phyloP scores from a whole-genome alignment of 2,888 invertebrate species.

The Heteromyza rotundicornis region DNA sequence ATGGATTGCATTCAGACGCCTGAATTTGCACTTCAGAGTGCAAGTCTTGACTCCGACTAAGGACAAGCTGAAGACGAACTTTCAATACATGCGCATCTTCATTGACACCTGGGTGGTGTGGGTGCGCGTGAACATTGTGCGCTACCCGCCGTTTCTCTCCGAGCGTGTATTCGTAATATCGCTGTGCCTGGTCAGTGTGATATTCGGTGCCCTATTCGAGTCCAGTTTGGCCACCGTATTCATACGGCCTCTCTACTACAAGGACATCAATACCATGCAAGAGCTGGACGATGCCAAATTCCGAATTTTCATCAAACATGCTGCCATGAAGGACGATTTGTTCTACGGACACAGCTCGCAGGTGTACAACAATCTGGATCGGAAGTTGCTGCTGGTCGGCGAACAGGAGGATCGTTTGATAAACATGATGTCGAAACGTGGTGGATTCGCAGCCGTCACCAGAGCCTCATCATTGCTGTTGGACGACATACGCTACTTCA shows the following conservation, averaged over 20 bases:
- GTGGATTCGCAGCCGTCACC: constrained; percentile 53
- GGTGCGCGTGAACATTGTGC: constrained; percentile 52
- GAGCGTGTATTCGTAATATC: constrained; percentile 60
- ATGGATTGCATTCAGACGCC: constrained; percentile 49
- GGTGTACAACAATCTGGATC: constrained; percentile 49
- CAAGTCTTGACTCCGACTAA: not conserved
- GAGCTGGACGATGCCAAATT: constrained; percentile 55
- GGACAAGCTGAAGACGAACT: not conserved
- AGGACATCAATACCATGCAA: constrained; percentile 57
- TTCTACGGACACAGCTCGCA: constrained; percentile 54
- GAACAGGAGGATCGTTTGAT: constrained; percentile 49
- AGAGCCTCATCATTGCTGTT: constrained; percentile 50
- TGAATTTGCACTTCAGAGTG: constrained; percentile 37
- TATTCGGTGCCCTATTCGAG: constrained; percentile 61
- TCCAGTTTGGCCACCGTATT: constrained; percentile 62
- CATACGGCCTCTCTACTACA: constrained; percentile 59
- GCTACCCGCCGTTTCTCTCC: constrained; percentile 56
- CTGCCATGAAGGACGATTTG: constrained; percentile 59
- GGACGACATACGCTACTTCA: constrained; percentile 49
- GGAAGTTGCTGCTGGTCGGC: constrained; percentile 46
- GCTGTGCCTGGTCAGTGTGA: constrained; percentile 59
- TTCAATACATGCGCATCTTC: constrained; percentile 43
- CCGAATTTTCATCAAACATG: constrained; percentile 58
- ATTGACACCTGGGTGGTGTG: constrained; percentile 58
- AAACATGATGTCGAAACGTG: constrained; percentile 40